These are phyloP conservation scores for Drymodes brunneopygia DNA, from an alignment of 2,113 vertebrate genomes.

Conservation along the genomic window DNA sequence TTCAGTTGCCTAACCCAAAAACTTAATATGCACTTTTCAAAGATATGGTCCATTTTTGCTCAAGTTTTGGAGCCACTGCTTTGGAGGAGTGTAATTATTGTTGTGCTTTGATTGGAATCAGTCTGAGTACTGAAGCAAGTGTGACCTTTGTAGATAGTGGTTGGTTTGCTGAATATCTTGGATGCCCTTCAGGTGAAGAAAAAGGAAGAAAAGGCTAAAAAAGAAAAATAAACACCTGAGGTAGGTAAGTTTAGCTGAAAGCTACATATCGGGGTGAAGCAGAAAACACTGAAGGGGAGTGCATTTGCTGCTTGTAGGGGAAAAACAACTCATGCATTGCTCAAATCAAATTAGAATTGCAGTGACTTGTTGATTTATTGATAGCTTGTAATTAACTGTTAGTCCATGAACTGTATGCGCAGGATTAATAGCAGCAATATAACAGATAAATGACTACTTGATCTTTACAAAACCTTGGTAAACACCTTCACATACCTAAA, in stretches of 20 bases:
- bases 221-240: not conserved
- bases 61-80: not conserved
- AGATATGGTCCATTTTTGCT: not conserved
- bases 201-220: not conserved
- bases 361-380: not conserved
- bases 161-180: not conserved
- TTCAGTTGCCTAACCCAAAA: not conserved
- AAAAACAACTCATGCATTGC: not conserved
- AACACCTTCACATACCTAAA: not conserved
- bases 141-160: not conserved
- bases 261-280: not conserved
- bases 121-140: not conserved
- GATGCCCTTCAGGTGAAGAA: not conserved
- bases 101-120: not conserved
- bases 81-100: not conserved
- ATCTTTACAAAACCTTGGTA: not conserved
- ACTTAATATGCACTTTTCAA: not conserved
- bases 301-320: not conserved
- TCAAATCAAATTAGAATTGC: not conserved
- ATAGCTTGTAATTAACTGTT: not conserved
- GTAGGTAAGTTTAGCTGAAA: not conserved
- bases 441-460: not conserved
- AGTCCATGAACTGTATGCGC: not conserved
- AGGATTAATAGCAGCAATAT: not conserved
- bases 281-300: not conserved